Evolutionary conservation across 1,140 invertebrate species (phyloP).

Genomic region (Drosophila subobscura): DNA sequence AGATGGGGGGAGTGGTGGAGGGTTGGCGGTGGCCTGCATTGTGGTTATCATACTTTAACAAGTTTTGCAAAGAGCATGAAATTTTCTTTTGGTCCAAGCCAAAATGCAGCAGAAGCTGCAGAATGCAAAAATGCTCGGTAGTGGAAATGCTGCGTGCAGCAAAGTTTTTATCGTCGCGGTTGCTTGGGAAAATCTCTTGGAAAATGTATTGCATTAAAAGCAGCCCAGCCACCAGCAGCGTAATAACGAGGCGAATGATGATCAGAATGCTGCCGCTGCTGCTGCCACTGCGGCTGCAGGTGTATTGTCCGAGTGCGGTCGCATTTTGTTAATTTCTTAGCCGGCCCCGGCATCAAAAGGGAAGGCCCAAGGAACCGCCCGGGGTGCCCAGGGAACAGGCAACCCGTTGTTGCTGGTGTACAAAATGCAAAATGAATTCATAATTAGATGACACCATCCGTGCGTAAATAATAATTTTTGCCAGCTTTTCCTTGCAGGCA

Average conservation of each 20-base stretch:
- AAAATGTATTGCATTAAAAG: slow-evolving; percentile 77
- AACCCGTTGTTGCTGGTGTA: slow-evolving; percentile 42
- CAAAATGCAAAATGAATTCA: slow-evolving; percentile 83
- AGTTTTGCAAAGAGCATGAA: slow-evolving; percentile 80
- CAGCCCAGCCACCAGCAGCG: slow-evolving; percentile 15
- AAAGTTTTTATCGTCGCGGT: slow-evolving; percentile 72
- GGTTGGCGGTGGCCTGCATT: slow-evolving; percentile 61
- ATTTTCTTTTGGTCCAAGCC: slow-evolving; percentile 54
- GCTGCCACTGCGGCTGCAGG: slow-evolving; percentile 61
- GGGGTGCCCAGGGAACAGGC: slow-evolving; percentile 1
- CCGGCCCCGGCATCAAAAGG: slow-evolving; percentile 29
- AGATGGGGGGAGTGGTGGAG: neutral
- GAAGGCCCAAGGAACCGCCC: slow-evolving; percentile 55
- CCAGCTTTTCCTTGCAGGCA: slow-evolving; percentile 48
- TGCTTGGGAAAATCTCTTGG: slow-evolving; percentile 37
- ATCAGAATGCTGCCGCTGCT: slow-evolving; percentile 3
- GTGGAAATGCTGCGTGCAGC: slow-evolving; percentile 67
- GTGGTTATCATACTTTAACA: slow-evolving; percentile 82
- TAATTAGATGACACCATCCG: slow-evolving; percentile 84
- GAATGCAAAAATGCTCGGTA: slow-evolving; percentile 53
- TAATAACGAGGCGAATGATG: slow-evolving; percentile 30
- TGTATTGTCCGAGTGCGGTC: slow-evolving; percentile 72
- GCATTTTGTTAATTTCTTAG: slow-evolving; percentile 71
- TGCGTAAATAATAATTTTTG: slow-evolving; percentile 83
- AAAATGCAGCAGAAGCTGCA: slow-evolving; percentile 54